Base-by-base conservation (phyloP, 2,113 vertebrate species). In the Australoheros scitulus region DNA sequence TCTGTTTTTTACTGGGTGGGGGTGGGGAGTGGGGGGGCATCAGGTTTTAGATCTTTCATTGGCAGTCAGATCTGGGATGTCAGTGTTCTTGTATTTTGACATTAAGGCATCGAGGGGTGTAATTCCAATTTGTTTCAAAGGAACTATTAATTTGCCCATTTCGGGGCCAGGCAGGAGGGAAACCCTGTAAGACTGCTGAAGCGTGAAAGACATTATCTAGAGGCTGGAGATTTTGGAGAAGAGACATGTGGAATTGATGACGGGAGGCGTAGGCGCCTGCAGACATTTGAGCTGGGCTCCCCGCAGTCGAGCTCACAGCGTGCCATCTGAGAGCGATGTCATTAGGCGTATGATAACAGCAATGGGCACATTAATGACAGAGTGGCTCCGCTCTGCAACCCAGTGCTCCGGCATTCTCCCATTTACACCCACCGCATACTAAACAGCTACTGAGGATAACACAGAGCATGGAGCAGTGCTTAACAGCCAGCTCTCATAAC, bases 131-230 rank as follows among this genome's bases (percentile, higher is more conserved):
- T 96, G 96, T 97, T 97, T 96, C 95, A 96, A 95, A 96, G 95
- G 95, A 97, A 96, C 95, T 94, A 97, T 98, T 97, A 96, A 98
- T 98, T 97, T 97, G 92, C 95, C 96, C 95, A 96, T 97, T 97
- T 96, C 94, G 93, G 96, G 96, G 94, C 95, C 95, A 96, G 96
- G 95, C 95, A 95, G 97, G 95, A 97, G 95, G 92, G 91, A 95
- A 95, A 93, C 97, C 96, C 96, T 96, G 96, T 96, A 96, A 97
- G 96, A 94, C 89, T 89, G 74, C 85, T 96, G 96, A 97, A 97
- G 96, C 95, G 92, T 97, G 95, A 96, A 97, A 97, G 92, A 95
- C 96, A 96, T 97, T 97, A 97, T 97, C 96, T 96, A 95, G 94
- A 96, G 95, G 95, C 95, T 95, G 96, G 96, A 94, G 96, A 96